These are phyloP conservation scores for Ceratina japonica DNA, from an alignment of 1,140 invertebrate species.

Conservation along the genomic window DNA sequence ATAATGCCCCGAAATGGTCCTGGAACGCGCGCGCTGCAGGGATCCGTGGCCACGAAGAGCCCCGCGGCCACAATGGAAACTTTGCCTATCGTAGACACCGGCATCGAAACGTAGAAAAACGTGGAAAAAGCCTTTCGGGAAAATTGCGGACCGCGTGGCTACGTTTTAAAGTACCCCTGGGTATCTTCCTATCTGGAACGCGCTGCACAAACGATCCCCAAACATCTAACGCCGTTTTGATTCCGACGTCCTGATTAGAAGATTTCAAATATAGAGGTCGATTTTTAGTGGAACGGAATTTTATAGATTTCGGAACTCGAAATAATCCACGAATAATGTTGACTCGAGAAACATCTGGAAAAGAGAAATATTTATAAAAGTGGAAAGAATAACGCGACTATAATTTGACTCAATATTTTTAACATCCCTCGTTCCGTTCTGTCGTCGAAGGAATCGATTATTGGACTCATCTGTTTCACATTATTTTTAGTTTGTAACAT, in stretches of 20 bases:
- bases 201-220: background rate
- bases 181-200: constrained; percentile 16
- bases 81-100: constrained; percentile 22
- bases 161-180: background rate
- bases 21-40: constrained; percentile 2
- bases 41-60: constrained; percentile 10
- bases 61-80: constrained; percentile 34
- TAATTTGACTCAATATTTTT: background rate
- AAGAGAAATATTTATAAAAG: too few species aligned
- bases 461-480: background rate
- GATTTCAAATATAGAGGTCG: too few species aligned
- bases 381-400: too few species aligned
- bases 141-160: constrained; percentile 6
- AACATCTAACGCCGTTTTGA: background rate
- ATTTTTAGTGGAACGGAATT: too few species aligned
- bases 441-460: background rate
- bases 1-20: constrained; percentile 32
- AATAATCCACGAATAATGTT: too few species aligned
- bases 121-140: constrained; percentile 25
- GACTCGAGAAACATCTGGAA: too few species aligned
- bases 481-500: background rate
- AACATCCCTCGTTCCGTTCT: background rate
- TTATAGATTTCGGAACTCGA: too few species aligned
- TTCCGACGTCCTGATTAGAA: background rate
- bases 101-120: constrained; percentile 28